Percentiles rank a stretch among this genome's conserved stretches.
These are phyloP conservation scores for Cheilosia vulpina DNA, from an alignment of 2,888 invertebrate species.

Conservation along the genomic window DNA sequence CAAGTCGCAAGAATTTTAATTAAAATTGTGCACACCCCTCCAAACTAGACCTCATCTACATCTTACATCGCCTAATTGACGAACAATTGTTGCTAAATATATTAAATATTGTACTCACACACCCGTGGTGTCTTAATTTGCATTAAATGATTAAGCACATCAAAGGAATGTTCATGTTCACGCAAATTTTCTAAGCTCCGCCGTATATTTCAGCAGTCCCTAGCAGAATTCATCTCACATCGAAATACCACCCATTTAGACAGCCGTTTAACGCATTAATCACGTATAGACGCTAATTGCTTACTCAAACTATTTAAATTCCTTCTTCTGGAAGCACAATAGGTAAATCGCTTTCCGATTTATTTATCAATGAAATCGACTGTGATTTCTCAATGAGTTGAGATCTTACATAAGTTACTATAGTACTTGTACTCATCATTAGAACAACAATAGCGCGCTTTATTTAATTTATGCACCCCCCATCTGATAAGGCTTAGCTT, in stretches of 20 bases:
- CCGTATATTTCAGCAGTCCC: not conserved
- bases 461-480: not conserved
- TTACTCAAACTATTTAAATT: constrained; percentile 9
- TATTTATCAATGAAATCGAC: constrained; percentile 25
- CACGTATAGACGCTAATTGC: constrained; percentile 28
- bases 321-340: not conserved
- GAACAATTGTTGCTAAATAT: too few species aligned
- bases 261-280: constrained; percentile 32
- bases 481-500: not conserved
- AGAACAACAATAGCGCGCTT: not conserved
- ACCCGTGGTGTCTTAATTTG: too few species aligned
- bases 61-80: too few species aligned
- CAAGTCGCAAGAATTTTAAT: too few species aligned
- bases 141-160: too few species aligned
- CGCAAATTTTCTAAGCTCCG: not conserved
- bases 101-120: too few species aligned
- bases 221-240: not conserved
- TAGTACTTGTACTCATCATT: not conserved
- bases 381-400: constrained; percentile 27
- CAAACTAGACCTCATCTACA: too few species aligned
- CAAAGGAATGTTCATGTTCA: not conserved
- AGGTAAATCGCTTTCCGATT: constrained; percentile 5
- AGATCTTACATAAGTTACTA: not conserved
- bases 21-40: too few species aligned
- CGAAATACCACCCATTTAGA: constrained; percentile 2